Evolutionary conservation across 2,888 invertebrate species (phyloP).

Genomic region (Seira sanloemensis): DNA sequence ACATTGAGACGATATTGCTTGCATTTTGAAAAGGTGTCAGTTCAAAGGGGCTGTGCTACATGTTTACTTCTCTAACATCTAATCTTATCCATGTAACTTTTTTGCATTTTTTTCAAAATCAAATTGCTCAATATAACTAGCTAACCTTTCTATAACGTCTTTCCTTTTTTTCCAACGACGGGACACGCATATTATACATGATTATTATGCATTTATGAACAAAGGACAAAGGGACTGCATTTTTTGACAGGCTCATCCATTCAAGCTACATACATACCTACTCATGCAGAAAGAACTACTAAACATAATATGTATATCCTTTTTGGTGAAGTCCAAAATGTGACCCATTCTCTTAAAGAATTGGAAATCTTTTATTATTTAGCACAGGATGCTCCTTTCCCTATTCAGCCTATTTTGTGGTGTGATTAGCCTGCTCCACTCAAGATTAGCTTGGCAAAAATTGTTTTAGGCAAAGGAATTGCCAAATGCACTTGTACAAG

Average conservation of each 20-base stretch:
- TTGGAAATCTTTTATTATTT: not conserved
- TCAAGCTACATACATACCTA: not conserved
- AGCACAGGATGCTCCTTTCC: not conserved
- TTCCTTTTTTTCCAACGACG: not conserved
- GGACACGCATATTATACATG: too few relatives aligned
- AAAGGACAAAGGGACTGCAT: not conserved
- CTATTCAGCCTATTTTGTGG: not conserved
- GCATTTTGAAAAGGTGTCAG: not conserved
- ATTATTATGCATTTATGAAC: too few relatives aligned
- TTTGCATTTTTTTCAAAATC: not conserved
- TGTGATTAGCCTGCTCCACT: too few relatives aligned
- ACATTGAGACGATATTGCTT: not conserved
- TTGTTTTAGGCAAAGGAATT: too few relatives aligned
- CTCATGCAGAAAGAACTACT: too few relatives aligned
- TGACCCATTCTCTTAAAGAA: not conserved
- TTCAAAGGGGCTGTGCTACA: too few relatives aligned
- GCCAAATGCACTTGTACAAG: too few relatives aligned
- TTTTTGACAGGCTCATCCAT: not conserved
- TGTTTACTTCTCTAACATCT: not conserved
- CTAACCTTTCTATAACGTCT: not conserved
- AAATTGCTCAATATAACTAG: not conserved
- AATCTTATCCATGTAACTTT: not conserved
- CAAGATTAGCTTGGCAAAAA: too few relatives aligned
- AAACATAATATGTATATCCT: not conserved
- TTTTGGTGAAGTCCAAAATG: not conserved